phyloP scores from a whole-genome alignment of 2,113 vertebrate genomes.

The Lagenorhynchus albirostris region DNA sequence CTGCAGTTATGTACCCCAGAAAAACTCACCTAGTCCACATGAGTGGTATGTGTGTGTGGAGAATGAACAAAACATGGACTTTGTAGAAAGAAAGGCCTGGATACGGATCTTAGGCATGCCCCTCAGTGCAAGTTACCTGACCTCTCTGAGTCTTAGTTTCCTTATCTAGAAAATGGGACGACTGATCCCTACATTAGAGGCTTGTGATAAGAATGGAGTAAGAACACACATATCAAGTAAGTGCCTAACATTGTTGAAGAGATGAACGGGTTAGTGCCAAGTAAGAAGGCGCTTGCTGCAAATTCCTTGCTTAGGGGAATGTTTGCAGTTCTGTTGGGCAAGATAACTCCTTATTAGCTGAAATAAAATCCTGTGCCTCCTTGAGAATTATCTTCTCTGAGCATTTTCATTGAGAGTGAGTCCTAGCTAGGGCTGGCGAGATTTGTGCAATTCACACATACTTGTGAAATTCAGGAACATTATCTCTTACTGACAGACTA shows the following conservation, averaged over 20 bases:
- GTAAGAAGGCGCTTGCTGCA: neutral
- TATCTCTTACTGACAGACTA: constrained; percentile 39
- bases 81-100: neutral
- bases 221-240: neutral
- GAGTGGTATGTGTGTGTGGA: neutral
- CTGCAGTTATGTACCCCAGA: neutral
- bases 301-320: neutral
- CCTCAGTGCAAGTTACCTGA: neutral
- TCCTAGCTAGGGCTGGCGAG: neutral
- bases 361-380: neutral
- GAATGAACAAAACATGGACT: neutral
- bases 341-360: neutral
- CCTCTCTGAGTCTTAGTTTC: neutral
- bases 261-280: neutral
- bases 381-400: constrained; percentile 23
- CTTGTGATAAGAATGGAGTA: neutral
- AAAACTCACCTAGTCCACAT: neutral
- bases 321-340: neutral
- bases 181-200: neutral
- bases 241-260: neutral
- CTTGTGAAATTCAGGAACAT: constrained; percentile 55
- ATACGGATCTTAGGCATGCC: neutral
- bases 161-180: neutral
- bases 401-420: constrained; percentile 18
- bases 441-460: constrained; percentile 27